Conservation (phyloP, 2,888 invertebrate species). For the Apodemia zela region DNA sequence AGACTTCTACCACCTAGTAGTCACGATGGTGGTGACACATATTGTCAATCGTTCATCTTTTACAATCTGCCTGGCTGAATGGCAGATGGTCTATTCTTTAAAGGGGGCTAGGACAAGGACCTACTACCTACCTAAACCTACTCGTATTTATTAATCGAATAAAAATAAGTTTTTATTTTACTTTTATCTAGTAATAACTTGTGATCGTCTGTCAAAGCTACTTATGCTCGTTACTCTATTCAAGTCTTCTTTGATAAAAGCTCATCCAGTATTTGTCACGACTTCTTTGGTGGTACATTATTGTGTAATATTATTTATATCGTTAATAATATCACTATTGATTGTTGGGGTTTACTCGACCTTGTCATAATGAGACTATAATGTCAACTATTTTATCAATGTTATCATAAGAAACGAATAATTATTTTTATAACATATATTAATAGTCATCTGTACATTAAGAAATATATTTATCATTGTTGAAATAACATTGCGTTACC, state of each 20-base stretch:
- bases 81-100: no score
- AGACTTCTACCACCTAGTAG: no score
- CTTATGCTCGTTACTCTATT: slow-evolving; percentile 23
- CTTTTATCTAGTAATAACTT: background rate
- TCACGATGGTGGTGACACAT: no score
- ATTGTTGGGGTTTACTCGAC: slow-evolving; percentile 40
- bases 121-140: no score
- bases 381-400: slow-evolving; percentile 2
- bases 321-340: slow-evolving; percentile 39
- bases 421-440: background rate
- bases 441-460: no score
- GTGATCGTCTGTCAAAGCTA: slow-evolving; percentile 2
- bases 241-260: slow-evolving; percentile 47
- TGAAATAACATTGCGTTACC: no score
- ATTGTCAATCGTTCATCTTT: no score
- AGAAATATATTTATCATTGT: no score
- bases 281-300: slow-evolving; percentile 46
- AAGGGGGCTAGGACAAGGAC: no score
- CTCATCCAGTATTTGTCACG: slow-evolving; percentile 51
- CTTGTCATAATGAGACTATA: slow-evolving; percentile 33
- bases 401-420: background rate
- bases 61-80: no score
- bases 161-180: no score
- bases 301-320: slow-evolving; percentile 41
- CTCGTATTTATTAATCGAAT: no score